Base-by-base conservation (phyloP, 2,797 vertebrate genomes). In the Helicolenus hilgendorfi region DNA sequence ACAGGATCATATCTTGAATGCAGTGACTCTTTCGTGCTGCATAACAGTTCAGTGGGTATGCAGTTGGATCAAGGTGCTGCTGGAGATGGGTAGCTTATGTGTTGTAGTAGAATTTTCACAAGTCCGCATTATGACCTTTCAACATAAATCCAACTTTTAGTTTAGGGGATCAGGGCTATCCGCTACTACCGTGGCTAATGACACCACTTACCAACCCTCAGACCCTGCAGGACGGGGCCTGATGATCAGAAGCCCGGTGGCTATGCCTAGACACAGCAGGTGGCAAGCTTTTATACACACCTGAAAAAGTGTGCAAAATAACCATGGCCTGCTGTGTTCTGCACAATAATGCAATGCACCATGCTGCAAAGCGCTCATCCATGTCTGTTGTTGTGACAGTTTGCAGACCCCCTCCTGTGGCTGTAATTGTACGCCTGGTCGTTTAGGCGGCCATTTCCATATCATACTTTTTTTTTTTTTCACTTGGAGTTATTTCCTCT, bases 41-140 rank as follows among this genome's bases (percentile, higher is more conserved):
- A 20, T 18, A 49, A 49, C 45, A 0, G 45, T 49, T 49, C 45
- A 20, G 45, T 49, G 7, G 15, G 15, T 49, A 49, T 49, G 45
- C 1, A 8, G 45, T 20, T 49, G 45, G 45, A 20, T 49, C 45
- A 49, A 49, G 7, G 45, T 49, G 45, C 18, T 49, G 45, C 45
- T 49, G 0, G 3, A 49, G 41, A 0, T 49, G 18, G 41, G 41
- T 49, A 45, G 41, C 0, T 45, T 45, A 49, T 49, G 0, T 49
- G 41, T 49, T 49, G 0, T 20, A 38, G 41, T 18, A 1, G 41
- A 15, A 0, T 60, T 15, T 60, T 4, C 26, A 18, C 3, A 49
- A 49, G 45, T 49, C 45, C 4, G 58, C 26, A 60, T 60, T n/a
- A 3, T 31, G 31, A 63, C 0, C 2, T 33, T 63, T 63, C 27